Conservation (phyloP, 2,113 vertebrate species). For the Spea multiplicata region DNA sequence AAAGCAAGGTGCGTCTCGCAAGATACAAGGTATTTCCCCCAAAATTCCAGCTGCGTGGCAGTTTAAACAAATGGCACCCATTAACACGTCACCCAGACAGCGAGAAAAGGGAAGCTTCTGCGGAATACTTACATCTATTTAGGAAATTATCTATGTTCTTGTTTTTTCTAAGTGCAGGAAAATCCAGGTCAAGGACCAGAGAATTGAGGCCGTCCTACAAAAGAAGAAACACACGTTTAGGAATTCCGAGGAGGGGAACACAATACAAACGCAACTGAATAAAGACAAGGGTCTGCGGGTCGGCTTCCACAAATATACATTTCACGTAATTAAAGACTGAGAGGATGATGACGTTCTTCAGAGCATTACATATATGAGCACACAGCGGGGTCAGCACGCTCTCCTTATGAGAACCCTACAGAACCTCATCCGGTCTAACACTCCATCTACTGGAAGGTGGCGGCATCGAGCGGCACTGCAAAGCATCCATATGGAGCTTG, state of each 20-base stretch:
- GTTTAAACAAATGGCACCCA: too few relatives aligned
- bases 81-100: too few relatives aligned
- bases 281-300: not conserved
- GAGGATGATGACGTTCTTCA: not conserved
- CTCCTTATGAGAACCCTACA: too few relatives aligned
- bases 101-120: not conserved
- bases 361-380: too few relatives aligned
- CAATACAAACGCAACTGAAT: not conserved
- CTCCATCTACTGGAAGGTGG: too few relatives aligned
- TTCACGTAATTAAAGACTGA: not conserved
- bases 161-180: conserved; percentile 95
- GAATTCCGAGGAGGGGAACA: not conserved
- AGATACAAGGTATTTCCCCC: too few relatives aligned
- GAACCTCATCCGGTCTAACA: too few relatives aligned
- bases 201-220: conserved; percentile 93
- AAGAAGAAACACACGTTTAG: conserved; percentile 44
- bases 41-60: too few relatives aligned
- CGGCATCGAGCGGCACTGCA: too few relatives aligned
- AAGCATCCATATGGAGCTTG: too few relatives aligned
- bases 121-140: conserved; percentile 89
- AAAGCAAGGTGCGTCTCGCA: too few relatives aligned
- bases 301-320: not conserved
- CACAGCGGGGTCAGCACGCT: too few relatives aligned
- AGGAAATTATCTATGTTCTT: conserved; percentile 98
- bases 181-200: conserved; percentile 93